These are phyloP conservation scores for Microcebus ravelobensis DNA, from an alignment of 2,113 vertebrate genomes.

Conservation along the genomic window DNA sequence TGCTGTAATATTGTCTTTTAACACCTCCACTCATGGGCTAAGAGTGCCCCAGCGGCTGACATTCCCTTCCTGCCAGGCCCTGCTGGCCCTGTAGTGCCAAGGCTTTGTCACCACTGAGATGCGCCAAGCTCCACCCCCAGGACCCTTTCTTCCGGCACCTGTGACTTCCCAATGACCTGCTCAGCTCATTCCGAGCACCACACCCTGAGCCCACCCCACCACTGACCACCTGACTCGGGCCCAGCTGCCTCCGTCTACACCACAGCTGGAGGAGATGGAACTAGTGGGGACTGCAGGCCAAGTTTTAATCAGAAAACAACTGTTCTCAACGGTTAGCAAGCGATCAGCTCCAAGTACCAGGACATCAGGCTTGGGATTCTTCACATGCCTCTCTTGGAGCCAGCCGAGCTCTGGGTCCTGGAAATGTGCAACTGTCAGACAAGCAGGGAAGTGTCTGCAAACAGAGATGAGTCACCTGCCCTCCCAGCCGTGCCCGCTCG, in stretches of 20 bases:
- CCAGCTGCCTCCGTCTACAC: background rate
- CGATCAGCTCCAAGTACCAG: background rate
- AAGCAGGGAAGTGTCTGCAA: background rate
- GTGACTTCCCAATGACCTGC: background rate
- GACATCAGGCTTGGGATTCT: background rate
- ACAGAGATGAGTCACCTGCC: background rate
- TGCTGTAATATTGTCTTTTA: too few species aligned
- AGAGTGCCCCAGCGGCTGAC: background rate
- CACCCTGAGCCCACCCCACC: background rate
- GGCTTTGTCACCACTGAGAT: background rate
- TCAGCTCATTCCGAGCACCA: background rate
- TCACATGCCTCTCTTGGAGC: background rate
- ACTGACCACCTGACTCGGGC: background rate
- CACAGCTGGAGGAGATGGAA: background rate
- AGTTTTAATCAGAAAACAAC: constrained; percentile 41
- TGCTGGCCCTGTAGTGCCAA: background rate
- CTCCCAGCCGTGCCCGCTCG: too few species aligned
- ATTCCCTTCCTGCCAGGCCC: background rate
- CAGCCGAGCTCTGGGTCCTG: background rate
- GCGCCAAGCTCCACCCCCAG: background rate
- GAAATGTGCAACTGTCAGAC: background rate
- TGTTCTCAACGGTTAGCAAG: background rate
- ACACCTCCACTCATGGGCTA: too few species aligned
- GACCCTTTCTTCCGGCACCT: background rate
- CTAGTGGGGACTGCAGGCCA: background rate